Conservation (phyloP, 2,113 vertebrate species). For the Gadus chalcogrammus region DNA sequence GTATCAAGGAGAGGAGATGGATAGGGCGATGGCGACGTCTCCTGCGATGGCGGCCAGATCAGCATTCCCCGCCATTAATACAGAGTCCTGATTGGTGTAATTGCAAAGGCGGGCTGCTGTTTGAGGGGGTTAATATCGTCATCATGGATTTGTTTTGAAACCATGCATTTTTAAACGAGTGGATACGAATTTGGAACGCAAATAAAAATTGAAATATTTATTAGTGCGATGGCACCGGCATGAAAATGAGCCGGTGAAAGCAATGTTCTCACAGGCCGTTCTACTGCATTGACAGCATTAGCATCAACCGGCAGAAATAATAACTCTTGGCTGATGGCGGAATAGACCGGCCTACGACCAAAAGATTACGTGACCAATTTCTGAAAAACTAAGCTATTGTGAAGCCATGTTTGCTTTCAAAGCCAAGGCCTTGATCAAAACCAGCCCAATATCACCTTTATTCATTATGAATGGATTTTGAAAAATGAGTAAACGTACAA, state of each 20-base stretch:
- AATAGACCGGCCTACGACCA: neutral
- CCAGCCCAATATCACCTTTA: neutral
- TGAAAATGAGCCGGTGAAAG: slow-evolving; percentile 24
- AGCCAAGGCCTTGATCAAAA: neutral
- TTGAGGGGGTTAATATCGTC: slow-evolving; percentile 50
- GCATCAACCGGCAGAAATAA: neutral
- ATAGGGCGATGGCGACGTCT: neutral
- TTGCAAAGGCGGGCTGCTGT: slow-evolving; percentile 53
- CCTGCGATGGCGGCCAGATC: slow-evolving; percentile 10
- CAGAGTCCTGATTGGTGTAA: slow-evolving; percentile 30
- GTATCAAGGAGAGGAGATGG: slow-evolving; percentile 32
- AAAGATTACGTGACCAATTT: neutral
- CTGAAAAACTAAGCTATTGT: slow-evolving; percentile 4
- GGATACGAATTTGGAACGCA: slow-evolving; percentile 35
- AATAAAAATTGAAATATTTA: slow-evolving; percentile 50
- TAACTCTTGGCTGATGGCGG: neutral
- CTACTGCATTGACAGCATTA: too few relatives aligned
- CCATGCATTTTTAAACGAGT: slow-evolving; percentile 53
- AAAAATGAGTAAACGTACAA: neutral
- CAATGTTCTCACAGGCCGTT: slow-evolving; percentile 7
- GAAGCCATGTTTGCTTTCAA: slow-evolving; percentile 11
- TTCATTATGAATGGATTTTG: neutral
- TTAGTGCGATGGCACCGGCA: slow-evolving; percentile 19
- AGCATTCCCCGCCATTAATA: slow-evolving; percentile 1
- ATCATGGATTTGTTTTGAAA: slow-evolving; percentile 36